Conservation (phyloP, 2,888 invertebrate genomes). For the Coecobrya sp. region DNA sequence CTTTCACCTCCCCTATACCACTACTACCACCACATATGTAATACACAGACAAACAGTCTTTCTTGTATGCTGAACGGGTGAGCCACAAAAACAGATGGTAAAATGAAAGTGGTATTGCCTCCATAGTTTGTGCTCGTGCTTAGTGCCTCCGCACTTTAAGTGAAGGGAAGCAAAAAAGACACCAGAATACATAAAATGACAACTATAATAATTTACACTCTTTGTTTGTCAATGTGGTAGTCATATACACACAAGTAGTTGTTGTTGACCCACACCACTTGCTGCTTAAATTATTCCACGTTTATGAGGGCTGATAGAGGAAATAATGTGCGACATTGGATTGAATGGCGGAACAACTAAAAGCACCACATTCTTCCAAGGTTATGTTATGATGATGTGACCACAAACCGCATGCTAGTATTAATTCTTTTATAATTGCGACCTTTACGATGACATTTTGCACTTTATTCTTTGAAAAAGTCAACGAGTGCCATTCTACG, state of each 20-base stretch:
- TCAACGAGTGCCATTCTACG: too few relatives aligned
- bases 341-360: background rate
- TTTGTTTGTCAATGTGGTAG: background rate
- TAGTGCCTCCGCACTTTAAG: background rate
- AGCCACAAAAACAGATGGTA: constrained; percentile 64
- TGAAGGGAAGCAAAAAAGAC: background rate
- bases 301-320: background rate
- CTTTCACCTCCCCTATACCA: constrained; percentile 63
- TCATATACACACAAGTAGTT: background rate
- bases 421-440: too few relatives aligned
- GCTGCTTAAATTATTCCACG: background rate
- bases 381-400: background rate
- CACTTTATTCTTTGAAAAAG: too few relatives aligned
- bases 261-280: background rate
- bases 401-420: background rate
- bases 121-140: background rate
- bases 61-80: background rate
- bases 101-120: constrained; percentile 61
- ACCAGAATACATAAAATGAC: constrained; percentile 13
- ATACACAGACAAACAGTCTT: background rate
- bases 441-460: too few relatives aligned
- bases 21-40: background rate
- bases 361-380: background rate
- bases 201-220: constrained; percentile 18
- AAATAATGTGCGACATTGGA: background rate